Evolutionary conservation across 2,797 vertebrate species (phyloP).

Genomic region (Remorina albescens): DNA sequence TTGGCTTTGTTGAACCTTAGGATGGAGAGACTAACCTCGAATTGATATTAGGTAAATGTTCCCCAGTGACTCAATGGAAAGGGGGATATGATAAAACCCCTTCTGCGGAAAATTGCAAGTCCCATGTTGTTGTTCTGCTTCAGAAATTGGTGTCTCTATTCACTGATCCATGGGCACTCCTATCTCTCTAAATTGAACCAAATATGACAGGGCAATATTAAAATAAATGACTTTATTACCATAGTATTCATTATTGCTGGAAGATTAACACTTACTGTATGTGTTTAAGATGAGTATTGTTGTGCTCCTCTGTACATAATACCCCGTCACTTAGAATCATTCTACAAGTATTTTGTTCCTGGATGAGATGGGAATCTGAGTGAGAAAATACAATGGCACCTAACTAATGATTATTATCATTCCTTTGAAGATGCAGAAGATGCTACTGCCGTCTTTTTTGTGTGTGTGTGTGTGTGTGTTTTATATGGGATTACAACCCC

Average conservation of each 20-base stretch:
- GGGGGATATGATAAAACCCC: conserved; percentile 12
- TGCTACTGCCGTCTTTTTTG: neutral
- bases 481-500: neutral
- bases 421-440: neutral
- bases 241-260: neutral
- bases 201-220: conserved; percentile 33
- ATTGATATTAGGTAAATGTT: conserved; percentile 34
- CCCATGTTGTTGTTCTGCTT: conserved; percentile 30
- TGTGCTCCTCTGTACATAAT: neutral
- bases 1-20: conserved; percentile 31
- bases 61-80: conserved; percentile 15
- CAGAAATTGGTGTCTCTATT: conserved; percentile 6
- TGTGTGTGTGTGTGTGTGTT: neutral
- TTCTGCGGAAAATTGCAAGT: neutral
- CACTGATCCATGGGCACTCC: conserved; percentile 21
- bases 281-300: neutral
- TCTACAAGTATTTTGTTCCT: neutral
- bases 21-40: conserved; percentile 25
- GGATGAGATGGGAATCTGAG: conserved; percentile 7
- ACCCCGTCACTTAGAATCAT: neutral
- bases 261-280: conserved; percentile 7
- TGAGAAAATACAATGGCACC: neutral
- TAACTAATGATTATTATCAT: neutral
- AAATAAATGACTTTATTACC: conserved; percentile 36
- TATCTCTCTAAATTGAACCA: conserved; percentile 7